Evolutionary conservation across 2,113 vertebrate species (phyloP), one percentile per base, ranked within the genome.

Genomic region (Hippoglossus stenolepis): DNA sequence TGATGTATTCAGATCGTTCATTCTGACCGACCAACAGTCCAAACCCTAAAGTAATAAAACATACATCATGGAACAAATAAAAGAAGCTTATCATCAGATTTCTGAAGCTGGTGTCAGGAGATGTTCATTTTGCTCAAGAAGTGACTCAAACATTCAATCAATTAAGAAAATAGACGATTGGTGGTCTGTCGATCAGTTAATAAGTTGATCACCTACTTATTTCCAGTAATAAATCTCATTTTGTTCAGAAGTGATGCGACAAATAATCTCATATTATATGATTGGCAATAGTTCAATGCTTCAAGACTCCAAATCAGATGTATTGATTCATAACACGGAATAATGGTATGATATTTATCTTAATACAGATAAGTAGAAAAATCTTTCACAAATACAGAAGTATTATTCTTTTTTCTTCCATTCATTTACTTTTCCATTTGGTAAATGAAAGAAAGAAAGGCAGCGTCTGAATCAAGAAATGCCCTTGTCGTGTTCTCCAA

Each of bases 401-500:
- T 43, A 43, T 13, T 43, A 43, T 43, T 43, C 40, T 10, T 54
- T 54, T n/a, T 54, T 54, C 51, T 38, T 38, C 35, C 10, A 13
- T 11, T 21, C 3, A 54, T 63, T 31, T n/a, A 28, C 23, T 56
- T 56, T 21, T 43, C 57, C 54, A 45, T 62, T 35, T 21, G 43
- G 15, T 60, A 75, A 57, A 68, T 73, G 20, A 80, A 80, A 38
- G 26, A 65, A 51, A 4, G 31, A 31, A 31, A 31, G 31, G 6
- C 31, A 49, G 31, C 20, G 47, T 69, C 65, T 76, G 70, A 85
- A 66, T 40, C 5, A 23, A 83, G 59, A 69, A 59, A 87, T 85
- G 87, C 57, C 91, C 91, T 92, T 91, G 87, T 79, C 70, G 86
- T 67, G 79, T 67, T 84, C 82, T 79, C 90, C 85, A 90, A 92